phyloP scores from a whole-genome alignment of 30 jellyfish, hydroid and myxozoan genomes.

The Hydractinia echinata region DNA sequence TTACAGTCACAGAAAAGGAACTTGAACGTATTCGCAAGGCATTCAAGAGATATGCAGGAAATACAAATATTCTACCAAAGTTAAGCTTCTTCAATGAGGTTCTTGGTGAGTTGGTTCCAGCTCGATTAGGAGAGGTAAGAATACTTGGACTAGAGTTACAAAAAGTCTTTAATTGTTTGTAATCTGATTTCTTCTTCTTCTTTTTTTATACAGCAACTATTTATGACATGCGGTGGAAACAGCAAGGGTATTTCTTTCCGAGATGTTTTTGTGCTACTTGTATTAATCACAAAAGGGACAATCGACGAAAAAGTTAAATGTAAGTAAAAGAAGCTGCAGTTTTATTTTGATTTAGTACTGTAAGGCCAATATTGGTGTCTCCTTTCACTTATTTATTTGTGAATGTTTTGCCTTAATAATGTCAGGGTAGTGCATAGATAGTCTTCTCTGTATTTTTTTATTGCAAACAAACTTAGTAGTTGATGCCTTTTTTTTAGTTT shows the following conservation, averaged over 20 bases:
- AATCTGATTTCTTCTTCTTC: neutral
- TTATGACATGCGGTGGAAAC: conserved; percentile 88
- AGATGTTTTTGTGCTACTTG: conserved; percentile 64
- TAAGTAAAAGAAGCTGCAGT: conserved; percentile 19
- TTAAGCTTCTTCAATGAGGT: conserved; percentile 55
- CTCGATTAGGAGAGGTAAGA: conserved; percentile 80
- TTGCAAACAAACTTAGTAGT: neutral
- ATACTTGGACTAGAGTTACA: neutral
- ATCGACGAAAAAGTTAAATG: conserved; percentile 85
- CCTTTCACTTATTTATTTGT: neutral
- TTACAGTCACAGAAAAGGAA: conserved; percentile 63
- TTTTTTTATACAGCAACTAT: conserved; percentile 59
- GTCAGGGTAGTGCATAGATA: neutral
- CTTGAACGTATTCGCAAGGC: conserved; percentile 72
- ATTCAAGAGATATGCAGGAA: conserved; percentile 64
- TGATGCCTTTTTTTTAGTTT: conserved; percentile 37
- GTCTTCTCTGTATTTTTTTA: neutral
- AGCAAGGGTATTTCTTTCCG: conserved; percentile 64
- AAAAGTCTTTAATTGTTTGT: neutral
- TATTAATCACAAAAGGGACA: conserved; percentile 53
- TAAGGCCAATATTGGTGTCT: neutral
- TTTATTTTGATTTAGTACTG: neutral
- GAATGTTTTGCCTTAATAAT: neutral
- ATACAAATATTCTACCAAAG: conserved; percentile 55
- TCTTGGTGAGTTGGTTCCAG: conserved; percentile 63